Base-by-base conservation (phyloP, 2,888 invertebrate genomes). In the Nysson spinosus region DNA sequence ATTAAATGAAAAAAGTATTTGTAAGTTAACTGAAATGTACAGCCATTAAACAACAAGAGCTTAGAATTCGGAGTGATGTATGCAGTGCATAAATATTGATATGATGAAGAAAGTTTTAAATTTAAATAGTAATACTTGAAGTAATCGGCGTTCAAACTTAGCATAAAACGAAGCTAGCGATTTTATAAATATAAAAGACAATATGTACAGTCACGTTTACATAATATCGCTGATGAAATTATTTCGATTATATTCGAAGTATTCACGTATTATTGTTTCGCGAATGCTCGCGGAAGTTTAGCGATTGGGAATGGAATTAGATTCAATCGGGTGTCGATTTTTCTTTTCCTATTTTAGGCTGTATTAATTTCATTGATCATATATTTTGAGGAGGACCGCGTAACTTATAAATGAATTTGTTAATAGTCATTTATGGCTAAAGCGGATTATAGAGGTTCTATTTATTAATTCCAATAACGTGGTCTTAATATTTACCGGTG, bases 391-490 rank as follows among this genome's bases (percentile, higher is more conserved):
- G 9, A 24, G 9, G 9, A 24, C 20, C 20, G 9, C 20, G 9
- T 19, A 19, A 9, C 5, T 20, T 3, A 19, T 20, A 39, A 39
- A 20, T 39, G 14, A 7, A 16, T 7, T 6, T 17, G 9, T 43
- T 20, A 16, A 39, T 22, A 44, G 14, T 43, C n/a, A n/a, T n/a
- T 19, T 56, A 12, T 24, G 32, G 12, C 20, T 12, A 19, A 57
- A 44, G 34, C 28, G 46, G 63, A 40, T 37, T n/a, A 57, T 71
- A 54, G 58, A 65, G 54, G 49, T 72, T 63, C 61, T 74, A 77
- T 80, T 76, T 75, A 80, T 77, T 80, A n/a, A n/a, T n/a, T n/a
- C n/a, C 63, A 50, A 47, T 17, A 72, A 40, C 49, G 44, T 47
- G 28, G 42, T 60, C 28, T 17, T 62, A 40, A 66, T 61, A 51